Base-by-base conservation (phyloP, 53 echinoderm and acorn worm genomes). In the Glandiceps talaboti region DNA sequence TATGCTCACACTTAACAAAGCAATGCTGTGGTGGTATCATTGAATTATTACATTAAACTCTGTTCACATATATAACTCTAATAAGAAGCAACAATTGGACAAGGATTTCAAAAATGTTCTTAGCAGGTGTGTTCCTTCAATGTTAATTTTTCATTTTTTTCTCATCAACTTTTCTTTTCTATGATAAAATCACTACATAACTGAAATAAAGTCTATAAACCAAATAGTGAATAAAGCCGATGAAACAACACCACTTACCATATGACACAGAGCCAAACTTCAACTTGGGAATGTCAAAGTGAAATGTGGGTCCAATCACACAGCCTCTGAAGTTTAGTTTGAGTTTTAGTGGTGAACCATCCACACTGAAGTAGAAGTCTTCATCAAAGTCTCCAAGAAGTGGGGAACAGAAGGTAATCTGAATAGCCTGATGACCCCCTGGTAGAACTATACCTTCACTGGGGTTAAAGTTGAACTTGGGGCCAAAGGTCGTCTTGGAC, bases 221-320 rank as follows among this genome's bases (percentile, higher is more conserved):
- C n/a, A n/a, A n/a, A n/a, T n/a, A n/a, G n/a, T n/a, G n/a, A n/a
- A n/a, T n/a, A n/a, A n/a, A n/a, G n/a, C n/a, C n/a, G n/a, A n/a
- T n/a, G n/a, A n/a, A n/a, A n/a, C n/a, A n/a, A n/a, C n/a, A 20
- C 64, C 29, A 29, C 89, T 83, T 82, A 94, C 99, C 99, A 84
- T 99, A 99, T 74, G 99, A 93, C 33, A 99, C 83, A 0, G 93
- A 93, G 27, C 93, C 91, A 94, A 91, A 99, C 84, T 99, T 99
- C 31, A 99, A 84, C 28, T 90, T 90, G 6, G 93, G 99, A 73
- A 91, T 86, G 85, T 99, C 93, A 88, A 99, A 99, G 76, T 99
- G 99, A 83, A 99, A 99, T 26, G 99, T 99, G 14, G 99, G 99
- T 27, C 99, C 99, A 73, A 99, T 99, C 77, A 99, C 99, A 26